Evolutionary conservation across 2,113 vertebrate genomes (phyloP).

Genomic region (Thamnophis sirtalis): DNA sequence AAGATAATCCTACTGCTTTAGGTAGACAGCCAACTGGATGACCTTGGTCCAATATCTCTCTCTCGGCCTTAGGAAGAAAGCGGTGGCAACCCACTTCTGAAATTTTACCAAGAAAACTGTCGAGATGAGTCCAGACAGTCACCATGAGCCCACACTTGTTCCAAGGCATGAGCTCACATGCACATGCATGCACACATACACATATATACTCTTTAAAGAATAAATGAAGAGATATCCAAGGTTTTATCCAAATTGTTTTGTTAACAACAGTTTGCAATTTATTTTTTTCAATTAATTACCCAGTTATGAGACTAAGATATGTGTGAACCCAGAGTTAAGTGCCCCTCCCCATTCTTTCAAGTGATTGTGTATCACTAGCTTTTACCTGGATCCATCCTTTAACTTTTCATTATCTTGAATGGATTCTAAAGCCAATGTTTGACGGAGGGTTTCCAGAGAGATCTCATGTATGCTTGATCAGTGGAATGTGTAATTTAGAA

Average conservation of each 20-base stretch:
- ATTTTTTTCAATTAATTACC: background rate
- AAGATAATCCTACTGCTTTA: background rate
- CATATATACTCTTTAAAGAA: background rate
- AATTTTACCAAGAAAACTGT: background rate
- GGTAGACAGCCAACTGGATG: background rate
- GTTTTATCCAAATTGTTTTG: background rate
- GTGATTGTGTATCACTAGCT: background rate
- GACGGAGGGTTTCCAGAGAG: background rate
- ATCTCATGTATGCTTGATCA: background rate
- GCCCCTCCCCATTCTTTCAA: background rate
- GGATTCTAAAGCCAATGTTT: background rate
- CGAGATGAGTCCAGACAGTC: background rate
- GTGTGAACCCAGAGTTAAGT: background rate
- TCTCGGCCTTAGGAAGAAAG: background rate
- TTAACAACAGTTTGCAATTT: background rate
- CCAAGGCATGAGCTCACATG: background rate
- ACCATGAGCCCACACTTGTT: background rate
- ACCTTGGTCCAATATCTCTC: background rate
- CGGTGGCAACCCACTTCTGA: background rate
- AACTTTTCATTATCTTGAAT: background rate
- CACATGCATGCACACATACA: background rate
- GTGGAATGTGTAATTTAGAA: background rate
- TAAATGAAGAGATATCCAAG: background rate
- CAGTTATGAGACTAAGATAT: background rate
- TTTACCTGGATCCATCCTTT: background rate